Conservation (phyloP, 2,888 invertebrate genomes). For the Cephonodes hylas region DNA sequence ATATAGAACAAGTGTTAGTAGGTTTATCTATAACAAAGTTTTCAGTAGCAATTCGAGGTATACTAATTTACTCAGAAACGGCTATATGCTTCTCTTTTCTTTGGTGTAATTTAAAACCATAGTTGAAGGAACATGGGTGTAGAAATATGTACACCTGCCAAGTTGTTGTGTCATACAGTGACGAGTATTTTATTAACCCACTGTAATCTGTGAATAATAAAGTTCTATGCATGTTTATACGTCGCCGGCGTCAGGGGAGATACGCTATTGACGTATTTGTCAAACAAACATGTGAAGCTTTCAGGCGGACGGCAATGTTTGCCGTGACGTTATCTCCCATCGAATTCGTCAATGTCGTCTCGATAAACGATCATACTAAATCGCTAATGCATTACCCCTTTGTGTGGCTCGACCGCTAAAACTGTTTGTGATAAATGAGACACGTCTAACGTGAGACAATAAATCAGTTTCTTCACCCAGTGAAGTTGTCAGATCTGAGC, state of each 20-base stretch:
- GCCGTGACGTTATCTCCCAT: constrained; percentile 40
- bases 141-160: too few relatives aligned
- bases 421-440: constrained; percentile 63
- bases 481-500: constrained; percentile 42
- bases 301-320: constrained; percentile 18
- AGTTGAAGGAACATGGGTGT: too few relatives aligned
- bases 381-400: constrained; percentile 57
- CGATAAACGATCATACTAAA: constrained; percentile 56
- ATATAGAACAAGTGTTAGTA: too few relatives aligned
- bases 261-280: constrained; percentile 15
- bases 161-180: too few relatives aligned
- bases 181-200: neutral
- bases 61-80: too few relatives aligned
- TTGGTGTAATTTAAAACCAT: too few relatives aligned
- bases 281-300: constrained; percentile 20
- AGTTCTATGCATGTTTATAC: neutral
- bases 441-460: constrained; percentile 57
- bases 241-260: constrained; percentile 20
- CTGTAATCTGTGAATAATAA: neutral
- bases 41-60: too few relatives aligned
- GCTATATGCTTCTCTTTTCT: too few relatives aligned
- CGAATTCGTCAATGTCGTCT: constrained; percentile 58
- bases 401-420: constrained; percentile 58
- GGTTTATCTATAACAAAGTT: neutral
- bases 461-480: constrained; percentile 57